Evolutionary conservation across 2,797 vertebrate species (phyloP).

Genomic region (Apogon hyalosoma): DNA sequence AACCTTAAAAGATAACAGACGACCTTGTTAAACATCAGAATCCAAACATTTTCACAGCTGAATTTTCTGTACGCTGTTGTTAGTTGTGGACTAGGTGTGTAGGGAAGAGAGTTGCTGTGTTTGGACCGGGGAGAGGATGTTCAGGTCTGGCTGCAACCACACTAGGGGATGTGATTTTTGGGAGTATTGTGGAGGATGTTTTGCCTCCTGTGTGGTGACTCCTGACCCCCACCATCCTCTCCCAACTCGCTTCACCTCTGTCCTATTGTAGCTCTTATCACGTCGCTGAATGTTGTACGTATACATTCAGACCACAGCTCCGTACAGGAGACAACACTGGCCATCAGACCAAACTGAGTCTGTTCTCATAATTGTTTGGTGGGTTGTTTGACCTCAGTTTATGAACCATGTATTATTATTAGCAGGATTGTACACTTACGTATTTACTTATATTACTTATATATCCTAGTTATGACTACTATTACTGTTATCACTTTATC

Average conservation of each 20-base stretch:
- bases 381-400: not conserved
- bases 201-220: conserved; percentile 81
- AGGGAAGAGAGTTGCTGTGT: conserved; percentile 62
- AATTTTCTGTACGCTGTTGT: conserved; percentile 24
- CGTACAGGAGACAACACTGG: conserved; percentile 44
- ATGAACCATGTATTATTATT: not conserved
- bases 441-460: no score
- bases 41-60: conserved; percentile 35
- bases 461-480: no score
- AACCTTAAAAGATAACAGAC: conserved; percentile 26
- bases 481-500: no score
- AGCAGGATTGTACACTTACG: no score
- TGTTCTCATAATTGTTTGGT: conserved; percentile 30
- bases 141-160: conserved; percentile 62
- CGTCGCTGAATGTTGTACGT: conserved; percentile 47
- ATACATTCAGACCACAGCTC: conserved; percentile 35
- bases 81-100: conserved; percentile 49
- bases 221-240: conserved; percentile 81
- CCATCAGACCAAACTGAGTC: conserved; percentile 19
- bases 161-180: conserved; percentile 72
- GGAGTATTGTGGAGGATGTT: conserved; percentile 78
- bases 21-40: conserved; percentile 26
- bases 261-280: conserved; percentile 71
- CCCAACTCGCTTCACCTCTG: conserved; percentile 68
- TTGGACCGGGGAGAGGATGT: conserved; percentile 76